Evolutionary conservation across 2,797 vertebrate genomes (phyloP).

Genomic region (Coregonus ussuriensis): DNA sequence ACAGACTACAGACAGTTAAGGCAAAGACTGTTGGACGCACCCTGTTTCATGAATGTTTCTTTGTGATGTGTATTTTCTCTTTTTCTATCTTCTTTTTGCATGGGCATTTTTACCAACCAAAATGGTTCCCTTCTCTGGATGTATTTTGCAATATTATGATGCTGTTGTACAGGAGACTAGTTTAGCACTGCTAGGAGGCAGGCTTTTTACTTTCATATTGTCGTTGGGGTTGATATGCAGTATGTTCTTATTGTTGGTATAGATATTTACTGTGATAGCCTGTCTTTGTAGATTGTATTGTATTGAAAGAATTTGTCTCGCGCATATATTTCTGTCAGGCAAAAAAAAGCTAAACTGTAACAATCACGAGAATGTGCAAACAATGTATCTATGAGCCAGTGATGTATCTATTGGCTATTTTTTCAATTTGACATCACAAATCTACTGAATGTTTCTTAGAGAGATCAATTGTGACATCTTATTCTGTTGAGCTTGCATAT

Average conservation of each 20-base stretch:
- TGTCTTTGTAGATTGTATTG: constrained; percentile 68
- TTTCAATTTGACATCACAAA: constrained; percentile 71
- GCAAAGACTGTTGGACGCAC: constrained; percentile 81
- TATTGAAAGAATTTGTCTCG: constrained; percentile 63
- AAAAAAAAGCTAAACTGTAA: neutral
- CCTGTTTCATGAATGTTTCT: neutral
- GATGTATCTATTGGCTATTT: constrained; percentile 69
- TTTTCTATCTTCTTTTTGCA: constrained; percentile 70
- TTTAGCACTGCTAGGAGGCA: constrained; percentile 41
- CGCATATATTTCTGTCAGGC: constrained; percentile 40
- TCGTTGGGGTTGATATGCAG: constrained; percentile 40
- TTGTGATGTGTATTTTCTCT: constrained; percentile 54
- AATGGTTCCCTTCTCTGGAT: constrained; percentile 51
- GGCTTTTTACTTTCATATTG: constrained; percentile 8
- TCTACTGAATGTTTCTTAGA: constrained; percentile 75
- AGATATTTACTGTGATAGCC: constrained; percentile 62
- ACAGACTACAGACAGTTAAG: constrained; percentile 69
- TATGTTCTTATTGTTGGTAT: constrained; percentile 53
- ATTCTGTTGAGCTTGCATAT: constrained; percentile 79
- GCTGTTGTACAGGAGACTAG: constrained; percentile 17
- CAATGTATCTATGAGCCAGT: constrained; percentile 67
- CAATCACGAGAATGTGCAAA: constrained; percentile 30
- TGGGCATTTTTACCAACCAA: constrained; percentile 61
- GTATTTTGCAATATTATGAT: constrained; percentile 34
- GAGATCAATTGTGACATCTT: constrained; percentile 74